phyloP scores from a whole-genome alignment of 2,113 vertebrate species.

The Silurus meridionalis region DNA sequence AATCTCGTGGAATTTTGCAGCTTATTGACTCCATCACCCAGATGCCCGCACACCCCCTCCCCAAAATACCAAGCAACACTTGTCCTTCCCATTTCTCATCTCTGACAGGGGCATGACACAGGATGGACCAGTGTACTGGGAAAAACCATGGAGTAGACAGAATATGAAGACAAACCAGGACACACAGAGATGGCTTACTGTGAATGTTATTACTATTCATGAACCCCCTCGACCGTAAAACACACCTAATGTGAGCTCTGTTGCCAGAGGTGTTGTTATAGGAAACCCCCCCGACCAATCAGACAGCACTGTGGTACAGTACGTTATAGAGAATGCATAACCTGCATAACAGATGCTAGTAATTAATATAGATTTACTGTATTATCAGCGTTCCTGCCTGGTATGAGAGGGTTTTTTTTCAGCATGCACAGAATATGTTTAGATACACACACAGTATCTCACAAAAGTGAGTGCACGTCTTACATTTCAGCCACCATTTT shows the following conservation, averaged over 20 bases:
- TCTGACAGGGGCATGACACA: not conserved
- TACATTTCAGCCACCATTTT: too few relatives aligned
- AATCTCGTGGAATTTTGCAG: not conserved
- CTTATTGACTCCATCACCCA: not conserved
- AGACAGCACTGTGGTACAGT: not conserved
- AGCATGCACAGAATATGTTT: not conserved
- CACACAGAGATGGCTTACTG: not conserved
- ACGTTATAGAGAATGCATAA: not conserved
- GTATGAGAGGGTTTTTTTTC: not conserved
- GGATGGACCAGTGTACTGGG: not conserved
- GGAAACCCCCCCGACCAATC: not conserved
- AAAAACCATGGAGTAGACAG: not conserved
- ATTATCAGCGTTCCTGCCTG: not conserved
- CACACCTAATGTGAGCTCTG: not conserved
- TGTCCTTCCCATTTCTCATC: slow-evolving; percentile 22
- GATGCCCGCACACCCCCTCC: not conserved
- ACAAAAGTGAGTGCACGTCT: too few relatives aligned
- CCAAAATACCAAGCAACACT: not conserved
- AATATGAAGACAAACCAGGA: not conserved
- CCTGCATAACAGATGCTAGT: not conserved
- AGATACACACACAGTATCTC: too few relatives aligned
- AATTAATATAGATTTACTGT: not conserved
- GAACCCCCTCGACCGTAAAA: not conserved
- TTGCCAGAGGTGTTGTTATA: not conserved
- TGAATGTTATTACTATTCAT: not conserved